Percentiles rank a stretch among this genome's conserved stretches.
Evolutionary conservation across 2,797 vertebrate species (phyloP).

Genomic region (Tarsius wallacei): DNA sequence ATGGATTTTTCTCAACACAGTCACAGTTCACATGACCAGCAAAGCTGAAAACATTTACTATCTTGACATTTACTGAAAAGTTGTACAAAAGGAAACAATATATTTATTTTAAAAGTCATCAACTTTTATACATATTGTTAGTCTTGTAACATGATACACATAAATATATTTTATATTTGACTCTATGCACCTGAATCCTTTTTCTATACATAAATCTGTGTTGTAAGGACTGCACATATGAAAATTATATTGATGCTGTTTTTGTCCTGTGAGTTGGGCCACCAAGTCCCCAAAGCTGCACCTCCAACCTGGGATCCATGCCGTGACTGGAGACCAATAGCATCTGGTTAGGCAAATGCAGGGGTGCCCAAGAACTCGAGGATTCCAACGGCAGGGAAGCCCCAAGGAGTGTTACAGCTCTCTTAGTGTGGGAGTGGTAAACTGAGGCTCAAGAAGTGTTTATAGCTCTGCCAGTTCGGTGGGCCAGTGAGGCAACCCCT

Average conservation of each 20-base stretch:
- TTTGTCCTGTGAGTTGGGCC: too few species aligned
- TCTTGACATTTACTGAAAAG: background rate
- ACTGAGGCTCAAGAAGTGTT: too few species aligned
- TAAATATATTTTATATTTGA: slow-evolving; percentile 10
- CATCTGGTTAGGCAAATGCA: too few species aligned
- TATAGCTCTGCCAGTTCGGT: too few species aligned
- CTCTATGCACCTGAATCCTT: background rate
- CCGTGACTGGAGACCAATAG: too few species aligned
- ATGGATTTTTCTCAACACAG: background rate
- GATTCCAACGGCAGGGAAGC: too few species aligned
- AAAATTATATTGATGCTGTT: background rate
- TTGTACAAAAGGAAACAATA: background rate
- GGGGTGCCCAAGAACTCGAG: too few species aligned
- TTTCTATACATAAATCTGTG: background rate
- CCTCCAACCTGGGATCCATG: too few species aligned
- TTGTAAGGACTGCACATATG: background rate
- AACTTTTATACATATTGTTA: background rate
- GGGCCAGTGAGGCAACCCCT: too few species aligned
- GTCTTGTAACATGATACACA: background rate
- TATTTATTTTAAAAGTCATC: background rate
- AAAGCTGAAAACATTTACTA: background rate
- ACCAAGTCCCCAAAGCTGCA: too few species aligned
- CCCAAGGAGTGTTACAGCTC: too few species aligned
- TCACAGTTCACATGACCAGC: background rate
- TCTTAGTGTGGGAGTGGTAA: too few species aligned